Base-by-base conservation (phyloP, 2,888 invertebrate genomes). In the Heliconius charithonia region DNA sequence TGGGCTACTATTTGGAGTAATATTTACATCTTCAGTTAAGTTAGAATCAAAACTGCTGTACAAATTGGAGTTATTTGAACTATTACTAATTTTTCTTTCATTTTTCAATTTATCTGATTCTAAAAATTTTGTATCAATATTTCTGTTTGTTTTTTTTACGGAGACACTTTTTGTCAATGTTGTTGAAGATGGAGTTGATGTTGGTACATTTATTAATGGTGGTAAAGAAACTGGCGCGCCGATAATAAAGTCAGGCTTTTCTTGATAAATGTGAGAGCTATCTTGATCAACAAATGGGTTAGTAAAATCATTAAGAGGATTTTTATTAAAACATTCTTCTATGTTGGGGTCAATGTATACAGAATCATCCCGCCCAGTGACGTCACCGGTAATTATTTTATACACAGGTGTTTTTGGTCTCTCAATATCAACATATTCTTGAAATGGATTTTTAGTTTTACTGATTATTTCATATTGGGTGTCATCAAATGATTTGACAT, bases 221-320 rank as follows among this genome's bases (percentile, higher is more conserved):
- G 94, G 93, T 25, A 94, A 86, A 62, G 95, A 94, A 59, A 95
- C 95, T n/a, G 95, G 95, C 67, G 95, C 95, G 65, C 95, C 95
- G 80, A 95, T 95, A 56, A 93, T 94, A 83, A 95, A 95, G 83
- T 95, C 93, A n/a, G 93, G 81, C n/a, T 77, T 79, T n/a, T 80
- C 81, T 51, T 77, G 72, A 73, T 75, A 79, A 16, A 66, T 41
- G 12, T 70, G 56, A n/a, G 37, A 37, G 16, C 25, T 41, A 22
- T 77, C 73, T 74, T 67, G 76, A 56, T 79, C 78, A 16, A 92
- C 91, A 82, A 94, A 93, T 27, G 93, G 94, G 84, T 94, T 94
- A 56, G 91, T 83, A 80, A 91, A 92, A 85, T 92, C 91, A 81
- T 91, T 92, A 4, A 86, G 86, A 9, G 90, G 83, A 78, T 86